phyloP scores from a whole-genome alignment of 2,113 vertebrate genomes.

The Pseudopodoces humilis region DNA sequence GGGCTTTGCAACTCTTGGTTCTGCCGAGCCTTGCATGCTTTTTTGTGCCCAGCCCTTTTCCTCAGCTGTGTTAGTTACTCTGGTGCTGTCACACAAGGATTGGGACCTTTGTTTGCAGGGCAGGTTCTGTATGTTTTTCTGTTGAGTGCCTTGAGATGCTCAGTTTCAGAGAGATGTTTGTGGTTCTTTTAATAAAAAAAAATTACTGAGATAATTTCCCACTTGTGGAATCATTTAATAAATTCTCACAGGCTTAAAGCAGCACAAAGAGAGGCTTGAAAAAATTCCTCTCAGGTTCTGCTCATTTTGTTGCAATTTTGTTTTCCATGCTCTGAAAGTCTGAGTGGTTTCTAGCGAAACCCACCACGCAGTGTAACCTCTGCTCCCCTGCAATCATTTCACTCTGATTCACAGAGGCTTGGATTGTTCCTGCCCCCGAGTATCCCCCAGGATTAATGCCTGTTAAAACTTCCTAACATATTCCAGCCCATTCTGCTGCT shows the following conservation, averaged over 20 bases:
- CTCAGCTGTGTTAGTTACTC: background rate
- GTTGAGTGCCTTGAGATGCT: background rate
- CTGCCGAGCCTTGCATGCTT: background rate
- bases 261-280: background rate
- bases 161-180: background rate
- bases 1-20: rapidly evolving
- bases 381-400: background rate
- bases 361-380: background rate
- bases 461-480: constrained; percentile 10
- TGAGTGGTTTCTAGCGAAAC: background rate
- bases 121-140: background rate
- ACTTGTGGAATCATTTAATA: background rate
- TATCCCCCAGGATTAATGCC: background rate
- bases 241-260: background rate
- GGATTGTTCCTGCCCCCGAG: background rate
- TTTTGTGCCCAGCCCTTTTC: background rate
- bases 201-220: rapidly evolving
- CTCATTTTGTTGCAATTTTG: background rate
- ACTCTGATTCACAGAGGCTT: background rate
- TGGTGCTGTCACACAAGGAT: background rate
- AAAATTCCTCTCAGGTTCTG: background rate
- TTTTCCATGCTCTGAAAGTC: background rate
- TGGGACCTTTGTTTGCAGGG: background rate
- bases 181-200: background rate
- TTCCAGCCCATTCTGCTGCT: background rate